These are phyloP conservation scores for Cololabis saira DNA, from an alignment of 2,113 vertebrate species.

Conservation along the genomic window DNA sequence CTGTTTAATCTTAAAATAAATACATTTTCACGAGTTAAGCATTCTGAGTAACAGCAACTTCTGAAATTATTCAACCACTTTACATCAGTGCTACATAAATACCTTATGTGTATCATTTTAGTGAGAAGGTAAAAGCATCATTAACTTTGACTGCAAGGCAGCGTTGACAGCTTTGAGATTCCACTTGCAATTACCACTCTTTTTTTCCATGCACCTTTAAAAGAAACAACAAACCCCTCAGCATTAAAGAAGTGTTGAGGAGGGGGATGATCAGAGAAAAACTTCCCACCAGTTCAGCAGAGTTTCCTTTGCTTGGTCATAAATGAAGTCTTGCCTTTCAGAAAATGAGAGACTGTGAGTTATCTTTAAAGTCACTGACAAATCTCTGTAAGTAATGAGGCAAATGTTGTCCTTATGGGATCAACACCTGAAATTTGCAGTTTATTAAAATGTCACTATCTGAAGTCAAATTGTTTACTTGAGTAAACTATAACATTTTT, in stretches of 20 bases:
- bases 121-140: conserved; percentile 29
- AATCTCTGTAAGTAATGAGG: conserved; percentile 37
- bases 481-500: neutral
- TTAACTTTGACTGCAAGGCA: conserved; percentile 33
- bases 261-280: conserved; percentile 52
- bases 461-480: conserved; percentile 34
- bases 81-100: conserved; percentile 15
- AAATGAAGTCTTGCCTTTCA: conserved; percentile 33
- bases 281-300: conserved; percentile 9
- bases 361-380: conserved; percentile 59
- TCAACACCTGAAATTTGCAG: conserved; percentile 35
- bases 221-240: conserved; percentile 17
- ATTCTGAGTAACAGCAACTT: conserved; percentile 21
- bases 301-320: conserved; percentile 41
- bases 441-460: conserved; percentile 24
- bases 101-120: conserved; percentile 39
- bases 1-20: too few species aligned
- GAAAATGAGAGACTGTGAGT: conserved; percentile 25
- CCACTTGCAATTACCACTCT: conserved; percentile 50
- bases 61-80: conserved; percentile 34
- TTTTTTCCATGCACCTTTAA: conserved; percentile 52
- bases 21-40: too few species aligned
- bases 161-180: conserved; percentile 32
- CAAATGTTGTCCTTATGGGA: conserved; percentile 38
- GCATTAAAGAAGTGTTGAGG: conserved; percentile 42